Evolutionary conservation across 2,797 vertebrate genomes (phyloP), one percentile per base, ranked within the genome.

Genomic region (Falco peregrinus): DNA sequence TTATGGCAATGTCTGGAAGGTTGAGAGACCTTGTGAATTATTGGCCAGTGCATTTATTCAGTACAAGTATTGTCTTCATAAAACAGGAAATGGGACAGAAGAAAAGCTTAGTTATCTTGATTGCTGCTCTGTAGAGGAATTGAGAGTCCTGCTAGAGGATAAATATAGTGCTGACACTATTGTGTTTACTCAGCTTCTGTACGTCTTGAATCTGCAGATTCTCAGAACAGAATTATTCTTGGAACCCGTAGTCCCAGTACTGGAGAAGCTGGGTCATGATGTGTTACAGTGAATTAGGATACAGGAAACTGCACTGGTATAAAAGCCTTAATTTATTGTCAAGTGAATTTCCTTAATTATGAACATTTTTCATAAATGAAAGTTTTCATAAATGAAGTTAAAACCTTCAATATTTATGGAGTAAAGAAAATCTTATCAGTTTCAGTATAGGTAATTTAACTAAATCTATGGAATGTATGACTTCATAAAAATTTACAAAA

Each of bases 181-280:
- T 65, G 41, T 59, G 43, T 65, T 77, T 76, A n/a, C 22, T 50
- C 26, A 31, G 11, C 76, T 94, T 92, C 90, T 67, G 47, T 69
- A 90, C 29, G 90, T 95, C 51, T 89, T 93, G 74, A 90, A 96
- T 82, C 48, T 33, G 18, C 37, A 84, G 9, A 45, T 92, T 90
- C 81, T 87, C 64, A 47, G 87, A 96, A 92, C 8, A 79, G 9
- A 56, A 74, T 70, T 91, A 33, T 79, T 92, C n/a, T 63, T 76
- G 68, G 48, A 94, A 89, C 18, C 1, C 4, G 5, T 15, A 84
- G 33, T 61, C 11, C 26, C 16, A 64, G 33, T 1, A 54, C 39
- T 59, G 67, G 39, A 81, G 51, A 93, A 76, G 17, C 6, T 92
- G 51, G 5, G 16, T 57, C 16, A 60, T 68, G 35, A 28, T 35